Evolutionary conservation across 1,140 invertebrate species (phyloP), one percentile per base, ranked within the genome.

Genomic region (Drosophila murphyi): DNA sequence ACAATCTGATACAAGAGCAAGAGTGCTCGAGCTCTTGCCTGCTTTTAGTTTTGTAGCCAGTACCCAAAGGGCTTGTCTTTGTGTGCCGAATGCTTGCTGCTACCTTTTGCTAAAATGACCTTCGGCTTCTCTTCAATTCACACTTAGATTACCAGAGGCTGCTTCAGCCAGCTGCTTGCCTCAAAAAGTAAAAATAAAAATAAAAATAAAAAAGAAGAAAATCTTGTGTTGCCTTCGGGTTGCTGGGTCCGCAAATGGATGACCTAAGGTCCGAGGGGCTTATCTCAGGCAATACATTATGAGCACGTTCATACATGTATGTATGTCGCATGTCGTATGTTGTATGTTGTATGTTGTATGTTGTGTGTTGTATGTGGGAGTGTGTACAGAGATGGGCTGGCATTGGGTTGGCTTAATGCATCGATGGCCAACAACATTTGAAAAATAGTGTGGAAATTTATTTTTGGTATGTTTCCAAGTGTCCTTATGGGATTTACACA

Each of bases 401-500:
- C 29, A 52, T 35, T 52, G 39, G 20, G 29, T 62, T 29, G 51
- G 39, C 72, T 82, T 86, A 74, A 81, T 73, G 76, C 64, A 43
- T 80, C 57, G 54, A 29, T 10, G 59, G 45, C 51, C 37, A 63
- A 29, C 60, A 43, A 29, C 60, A 43, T 20, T 32, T 72, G 20
- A 67, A 78, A 86, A 87, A 69, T 78, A 69, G 61, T 50, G n/a
- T 34, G 10, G 47, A 61, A 82, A 86, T 81, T 81, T 88, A 83
- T 43, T 74, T 78, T 69, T 57, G 69, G 64, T 54, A 31, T 47
- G 50, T 55, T 62, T 75, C 67, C 47, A 82, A 82, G 83, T 76
- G 79, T 74, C 80, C 80, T 83, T 72, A 73, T 72, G 83, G 83
- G 83, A 88, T 69, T 76, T 76, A 69, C 45, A 67, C 69, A 67